Conservation (phyloP, 2,888 invertebrate species). For the Cryptocephalus primarius region DNA sequence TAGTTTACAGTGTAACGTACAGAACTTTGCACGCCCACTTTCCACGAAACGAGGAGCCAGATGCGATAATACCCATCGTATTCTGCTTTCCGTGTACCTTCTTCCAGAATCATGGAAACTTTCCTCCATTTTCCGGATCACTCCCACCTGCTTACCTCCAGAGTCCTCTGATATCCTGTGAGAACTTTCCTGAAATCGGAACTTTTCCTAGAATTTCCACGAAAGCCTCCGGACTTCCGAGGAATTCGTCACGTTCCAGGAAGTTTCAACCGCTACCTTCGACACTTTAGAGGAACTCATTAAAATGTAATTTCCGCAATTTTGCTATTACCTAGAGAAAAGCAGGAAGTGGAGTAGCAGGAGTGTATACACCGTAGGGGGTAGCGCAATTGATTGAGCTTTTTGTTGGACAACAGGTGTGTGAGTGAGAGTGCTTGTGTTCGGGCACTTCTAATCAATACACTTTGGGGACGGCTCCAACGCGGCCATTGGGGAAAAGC, state of each 20-base stretch:
- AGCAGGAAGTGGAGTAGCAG: constrained; percentile 30
- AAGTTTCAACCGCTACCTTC: no score
- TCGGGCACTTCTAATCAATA: no score
- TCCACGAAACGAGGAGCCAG: no score
- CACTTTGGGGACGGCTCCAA: no score
- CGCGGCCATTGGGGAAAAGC: no score
- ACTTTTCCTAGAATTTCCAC: constrained; percentile 25
- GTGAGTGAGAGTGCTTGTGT: no score
- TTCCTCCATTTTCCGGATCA: constrained; percentile 7
- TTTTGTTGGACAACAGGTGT: no score
- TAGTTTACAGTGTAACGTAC: no score
- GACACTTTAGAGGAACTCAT: no score
- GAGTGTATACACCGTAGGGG: constrained; percentile 16
- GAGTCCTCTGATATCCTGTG: constrained; percentile 17
- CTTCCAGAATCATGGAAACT: constrained; percentile 15
- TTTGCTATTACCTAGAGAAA: constrained; percentile 24
- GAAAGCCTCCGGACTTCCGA: constrained; percentile 4
- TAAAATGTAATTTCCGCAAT: no score
- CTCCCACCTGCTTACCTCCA: constrained; percentile 2
- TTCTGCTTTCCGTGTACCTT: constrained; percentile 8
- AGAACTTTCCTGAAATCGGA: constrained; percentile 24
- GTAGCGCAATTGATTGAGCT: neutral
- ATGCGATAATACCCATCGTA: neutral
- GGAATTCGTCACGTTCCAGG: no score
- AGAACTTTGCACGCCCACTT: no score